phyloP scores from a whole-genome alignment of 2,797 vertebrate species.

The Buphagus erythrorhynchus region DNA sequence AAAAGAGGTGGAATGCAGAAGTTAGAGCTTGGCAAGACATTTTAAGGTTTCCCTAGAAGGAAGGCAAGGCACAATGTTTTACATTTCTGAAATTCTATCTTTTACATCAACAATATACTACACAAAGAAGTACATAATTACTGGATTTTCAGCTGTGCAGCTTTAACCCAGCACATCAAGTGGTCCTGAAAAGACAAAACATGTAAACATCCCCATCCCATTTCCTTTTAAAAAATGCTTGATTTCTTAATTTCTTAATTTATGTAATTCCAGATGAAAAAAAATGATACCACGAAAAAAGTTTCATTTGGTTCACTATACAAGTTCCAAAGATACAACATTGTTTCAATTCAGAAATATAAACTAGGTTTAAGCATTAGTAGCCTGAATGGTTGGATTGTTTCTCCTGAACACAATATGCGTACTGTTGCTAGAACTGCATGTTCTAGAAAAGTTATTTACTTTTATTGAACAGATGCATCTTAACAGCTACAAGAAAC shows the following conservation, averaged over 20 bases:
- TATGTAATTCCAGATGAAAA: background rate
- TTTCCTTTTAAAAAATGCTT: background rate
- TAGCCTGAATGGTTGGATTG: background rate
- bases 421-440: background rate
- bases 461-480: background rate
- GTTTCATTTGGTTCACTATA: background rate
- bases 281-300: background rate
- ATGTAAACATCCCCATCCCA: background rate
- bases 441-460: background rate
- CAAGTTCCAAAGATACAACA: background rate
- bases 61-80: background rate
- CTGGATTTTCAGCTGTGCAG: background rate
- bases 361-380: background rate
- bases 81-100: background rate
- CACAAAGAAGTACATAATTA: background rate
- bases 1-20: background rate
- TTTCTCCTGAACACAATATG: background rate
- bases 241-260: background rate
- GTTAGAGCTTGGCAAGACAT: background rate
- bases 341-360: background rate
- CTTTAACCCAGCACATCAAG: background rate
- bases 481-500: background rate
- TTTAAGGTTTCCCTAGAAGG: background rate
- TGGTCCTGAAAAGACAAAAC: background rate
- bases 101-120: background rate